Evolutionary conservation across 1,140 invertebrate genomes (phyloP), one percentile per base, ranked within the genome.

Genomic region (Tetramorium simillimum): DNA sequence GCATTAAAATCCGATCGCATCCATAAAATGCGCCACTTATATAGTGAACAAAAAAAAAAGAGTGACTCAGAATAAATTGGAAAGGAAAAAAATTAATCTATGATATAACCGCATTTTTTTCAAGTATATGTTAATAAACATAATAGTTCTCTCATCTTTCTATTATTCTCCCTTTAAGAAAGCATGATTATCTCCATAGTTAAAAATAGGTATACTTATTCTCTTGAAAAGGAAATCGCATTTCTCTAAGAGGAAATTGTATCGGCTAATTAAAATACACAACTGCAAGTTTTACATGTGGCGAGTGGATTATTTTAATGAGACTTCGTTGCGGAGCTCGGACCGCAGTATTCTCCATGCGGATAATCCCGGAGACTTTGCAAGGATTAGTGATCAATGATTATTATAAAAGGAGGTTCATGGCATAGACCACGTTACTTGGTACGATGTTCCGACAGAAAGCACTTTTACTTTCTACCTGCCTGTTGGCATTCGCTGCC

Each of bases 241-340:
- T 72, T 88, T n/a, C 24, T 65, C 49, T 65, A 21, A 78, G 43
- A 72, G 24, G 43, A 81, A 90, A 92, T 88, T 70, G 33, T 53
- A 87, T 88, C 82, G 18, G 43, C n/a, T 90, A 86, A 76, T 73
- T 76, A 88, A 94, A 93, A 93, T 53, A 53, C 88, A 43, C 93
- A 95, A 90, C 88, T 95, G 93, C 18, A 85, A 40, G 84, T 65
- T 87, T 67, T 88, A 82, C 56, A 82, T 84, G 46, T 24, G 24
- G 70, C 56, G 53, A 76, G 16, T 84, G 91, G 93, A 95, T 94
- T 93, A 94, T 92, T 92, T 88, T 92, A 93, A 93, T 94, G 62
- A 93, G 82, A 76, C 51, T 80, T 63, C 24, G 33, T 65, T 60
- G 89, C 75, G 81, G 43, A 75, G n/a, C 85, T 73, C 53, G 37